Evolutionary conservation across 92 coral and sea anemone species (phyloP).

Genomic region (Phenganax subtilis): DNA sequence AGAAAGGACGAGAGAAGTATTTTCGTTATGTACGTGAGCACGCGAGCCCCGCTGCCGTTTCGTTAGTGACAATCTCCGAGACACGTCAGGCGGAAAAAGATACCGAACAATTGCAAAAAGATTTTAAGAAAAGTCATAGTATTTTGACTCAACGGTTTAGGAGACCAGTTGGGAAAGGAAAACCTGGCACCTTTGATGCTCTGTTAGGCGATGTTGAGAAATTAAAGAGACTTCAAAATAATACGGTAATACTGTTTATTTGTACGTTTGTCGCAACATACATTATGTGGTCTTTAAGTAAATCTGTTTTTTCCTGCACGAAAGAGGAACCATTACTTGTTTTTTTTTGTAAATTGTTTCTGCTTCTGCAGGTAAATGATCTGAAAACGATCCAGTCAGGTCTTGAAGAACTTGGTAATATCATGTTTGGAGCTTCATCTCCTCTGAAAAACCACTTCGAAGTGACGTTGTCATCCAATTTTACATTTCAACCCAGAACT

Average conservation of each 20-base stretch:
- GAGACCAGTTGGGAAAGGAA: slow-evolving; percentile 10
- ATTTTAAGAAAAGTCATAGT: slow-evolving; percentile 17
- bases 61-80: background rate
- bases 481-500: background rate
- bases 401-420: background rate
- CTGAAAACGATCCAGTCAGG: background rate
- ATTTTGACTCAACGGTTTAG: slow-evolving; percentile 21
- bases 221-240: slow-evolving; percentile 6
- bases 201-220: slow-evolving; percentile 28
- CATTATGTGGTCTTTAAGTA: too few species aligned
- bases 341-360: background rate
- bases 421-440: background rate
- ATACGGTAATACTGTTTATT: background rate
- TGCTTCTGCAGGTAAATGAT: background rate
- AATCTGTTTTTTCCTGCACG: background rate
- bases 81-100: background rate
- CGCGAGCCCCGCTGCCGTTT: slow-evolving; percentile 26
- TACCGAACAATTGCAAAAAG: slow-evolving; percentile 8
- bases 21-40: slow-evolving; percentile 16
- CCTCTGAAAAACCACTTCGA: background rate
- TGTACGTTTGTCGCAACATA: background rate
- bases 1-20: slow-evolving; percentile 1
- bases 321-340: background rate
- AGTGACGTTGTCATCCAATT: background rate
- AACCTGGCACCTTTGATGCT: slow-evolving; percentile 15